Evolutionary conservation across 2,797 vertebrate genomes (phyloP).

Genomic region (Crossoptilon crossoptilon): DNA sequence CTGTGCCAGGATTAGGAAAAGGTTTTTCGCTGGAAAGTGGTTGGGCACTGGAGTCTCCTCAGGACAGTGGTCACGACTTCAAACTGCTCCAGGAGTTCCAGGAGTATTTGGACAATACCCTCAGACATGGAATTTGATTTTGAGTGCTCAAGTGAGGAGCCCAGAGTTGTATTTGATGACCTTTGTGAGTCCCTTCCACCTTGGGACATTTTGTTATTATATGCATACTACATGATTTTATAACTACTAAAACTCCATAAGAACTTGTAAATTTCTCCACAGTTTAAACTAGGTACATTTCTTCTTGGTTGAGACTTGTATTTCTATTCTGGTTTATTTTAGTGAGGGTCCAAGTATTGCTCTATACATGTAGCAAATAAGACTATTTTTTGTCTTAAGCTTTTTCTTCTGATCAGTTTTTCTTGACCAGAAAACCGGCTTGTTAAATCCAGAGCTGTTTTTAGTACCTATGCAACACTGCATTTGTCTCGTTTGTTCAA

Average conservation of each 20-base stretch:
- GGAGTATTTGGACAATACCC: not conserved
- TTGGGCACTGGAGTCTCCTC: not conserved
- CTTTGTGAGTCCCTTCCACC: too few relatives aligned
- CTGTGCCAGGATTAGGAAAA: not conserved
- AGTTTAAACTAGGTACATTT: not conserved
- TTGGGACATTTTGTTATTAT: too few relatives aligned
- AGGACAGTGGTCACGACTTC: not conserved
- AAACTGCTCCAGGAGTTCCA: not conserved
- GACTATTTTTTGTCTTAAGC: not conserved
- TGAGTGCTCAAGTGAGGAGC: not conserved
- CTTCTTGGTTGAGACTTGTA: not conserved
- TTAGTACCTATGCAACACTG: not conserved
- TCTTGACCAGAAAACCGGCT: not conserved
- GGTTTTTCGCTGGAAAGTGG: not conserved
- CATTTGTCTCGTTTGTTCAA: slow-evolving; percentile 31
- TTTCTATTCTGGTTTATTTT: not conserved
- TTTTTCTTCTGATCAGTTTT: not conserved
- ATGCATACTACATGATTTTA: not conserved
- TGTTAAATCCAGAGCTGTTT: not conserved
- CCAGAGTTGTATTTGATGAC: too few relatives aligned
- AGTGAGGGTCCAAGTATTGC: not conserved
- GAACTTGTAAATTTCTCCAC: not conserved
- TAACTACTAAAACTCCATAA: not conserved
- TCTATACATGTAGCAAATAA: slow-evolving; percentile 4
- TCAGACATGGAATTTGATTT: not conserved